Evolutionary conservation across 2,113 vertebrate genomes (phyloP).

Genomic region (Triplophysa tibetana): DNA sequence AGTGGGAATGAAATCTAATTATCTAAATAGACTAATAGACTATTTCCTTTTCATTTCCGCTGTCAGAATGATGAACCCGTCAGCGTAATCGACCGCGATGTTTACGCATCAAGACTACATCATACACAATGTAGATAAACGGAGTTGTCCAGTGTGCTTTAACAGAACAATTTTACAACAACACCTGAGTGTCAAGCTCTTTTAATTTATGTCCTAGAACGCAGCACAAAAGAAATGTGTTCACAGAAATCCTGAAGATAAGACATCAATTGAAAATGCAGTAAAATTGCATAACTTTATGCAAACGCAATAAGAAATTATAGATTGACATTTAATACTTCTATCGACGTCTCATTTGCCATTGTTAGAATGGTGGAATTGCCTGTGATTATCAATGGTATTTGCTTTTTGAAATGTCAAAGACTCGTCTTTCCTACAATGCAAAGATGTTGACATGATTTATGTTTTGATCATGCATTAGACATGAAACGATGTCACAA

Average conservation of each 20-base stretch:
- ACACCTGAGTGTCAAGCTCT: not conserved
- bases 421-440: not conserved
- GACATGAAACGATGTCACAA: too few species aligned
- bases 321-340: too few species aligned
- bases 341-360: too few species aligned
- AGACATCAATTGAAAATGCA: not conserved
- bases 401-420: not conserved
- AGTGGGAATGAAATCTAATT: not conserved
- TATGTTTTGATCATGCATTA: not conserved
- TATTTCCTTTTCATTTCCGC: not conserved
- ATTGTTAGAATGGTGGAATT: not conserved
- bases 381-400: not conserved
- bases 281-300: too few species aligned
- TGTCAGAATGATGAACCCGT: not conserved
- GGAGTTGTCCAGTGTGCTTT: slow-evolving; percentile 31
- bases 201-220: not conserved
- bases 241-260: slow-evolving; percentile 18
- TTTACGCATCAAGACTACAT: slow-evolving; percentile 15
- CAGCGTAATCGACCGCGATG: not conserved
- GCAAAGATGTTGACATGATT: too few species aligned
- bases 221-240: not conserved
- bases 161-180: slow-evolving; percentile 15
- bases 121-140: slow-evolving; percentile 8
- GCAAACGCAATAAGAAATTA: too few species aligned
- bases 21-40: not conserved